Conservation (phyloP, 2,888 invertebrate species). For the Drosophila neotestacea region DNA sequence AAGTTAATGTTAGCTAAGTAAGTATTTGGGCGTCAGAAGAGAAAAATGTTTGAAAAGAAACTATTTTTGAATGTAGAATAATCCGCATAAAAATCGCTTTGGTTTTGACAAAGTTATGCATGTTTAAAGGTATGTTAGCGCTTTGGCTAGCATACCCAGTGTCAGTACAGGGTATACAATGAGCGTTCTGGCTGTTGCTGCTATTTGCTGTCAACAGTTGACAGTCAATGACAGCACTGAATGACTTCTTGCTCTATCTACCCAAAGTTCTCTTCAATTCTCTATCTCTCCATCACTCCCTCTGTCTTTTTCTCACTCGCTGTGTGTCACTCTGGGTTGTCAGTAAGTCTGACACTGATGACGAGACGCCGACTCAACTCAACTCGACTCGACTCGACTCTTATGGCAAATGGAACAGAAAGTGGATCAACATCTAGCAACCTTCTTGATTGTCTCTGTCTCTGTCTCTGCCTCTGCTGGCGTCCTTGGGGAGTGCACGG, state of each 20-base stretch:
- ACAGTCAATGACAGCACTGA: conserved; percentile 53
- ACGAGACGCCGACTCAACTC: conserved; percentile 40
- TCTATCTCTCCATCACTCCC: conserved; percentile 1
- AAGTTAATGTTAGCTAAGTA: no score
- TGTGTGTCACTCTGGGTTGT: conserved; percentile 32
- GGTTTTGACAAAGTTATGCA: no score
- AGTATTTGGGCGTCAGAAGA: no score
- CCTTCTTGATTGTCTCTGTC: conserved; percentile 33
- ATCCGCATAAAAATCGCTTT: no score
- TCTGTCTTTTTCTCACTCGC: conserved; percentile 1
- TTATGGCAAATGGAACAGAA: conserved; percentile 46
- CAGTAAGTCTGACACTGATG: conserved; percentile 62
- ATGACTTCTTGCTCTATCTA: conserved; percentile 26
- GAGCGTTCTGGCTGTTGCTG: conserved; percentile 23
- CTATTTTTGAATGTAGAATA: no score
- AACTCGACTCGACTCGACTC: conserved; percentile 18
- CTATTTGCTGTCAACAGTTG: conserved; percentile 49
- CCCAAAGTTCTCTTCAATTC: background rate
- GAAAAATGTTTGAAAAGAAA: no score
- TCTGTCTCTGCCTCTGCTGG: conserved; percentile 14
- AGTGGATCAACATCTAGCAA: conserved; percentile 55
- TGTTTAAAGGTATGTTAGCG: no score
- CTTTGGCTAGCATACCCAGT: no score
- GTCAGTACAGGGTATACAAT: background rate
- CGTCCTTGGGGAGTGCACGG: conserved; percentile 43